Evolutionary conservation across 2,888 invertebrate genomes (phyloP).

Genomic region (Lagria hirta): DNA sequence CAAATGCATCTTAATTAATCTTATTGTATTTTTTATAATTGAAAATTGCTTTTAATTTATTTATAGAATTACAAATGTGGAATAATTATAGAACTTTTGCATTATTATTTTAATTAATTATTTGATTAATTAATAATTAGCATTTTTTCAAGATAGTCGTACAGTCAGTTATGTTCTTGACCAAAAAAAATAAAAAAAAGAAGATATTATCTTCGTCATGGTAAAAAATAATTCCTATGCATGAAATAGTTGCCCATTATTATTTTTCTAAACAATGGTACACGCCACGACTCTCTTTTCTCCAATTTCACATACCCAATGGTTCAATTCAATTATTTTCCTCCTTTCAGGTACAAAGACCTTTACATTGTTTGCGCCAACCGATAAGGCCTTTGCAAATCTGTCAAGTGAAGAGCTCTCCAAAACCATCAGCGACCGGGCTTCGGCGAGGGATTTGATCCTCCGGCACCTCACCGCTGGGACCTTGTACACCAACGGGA

Average conservation of each 20-base stretch:
- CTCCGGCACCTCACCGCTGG: constrained; percentile 76
- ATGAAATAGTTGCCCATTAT: constrained; percentile 19
- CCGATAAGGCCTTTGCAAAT: constrained; percentile 76
- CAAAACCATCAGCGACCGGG: constrained; percentile 63
- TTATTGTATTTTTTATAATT: too few relatives aligned
- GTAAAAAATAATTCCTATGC: too few relatives aligned
- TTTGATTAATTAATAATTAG: too few relatives aligned
- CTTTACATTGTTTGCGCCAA: constrained; percentile 83
- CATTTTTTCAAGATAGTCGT: too few relatives aligned
- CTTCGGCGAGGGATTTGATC: constrained; percentile 71
- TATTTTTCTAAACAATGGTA: constrained; percentile 19
- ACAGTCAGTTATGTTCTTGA: too few relatives aligned
- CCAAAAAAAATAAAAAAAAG: too few relatives aligned
- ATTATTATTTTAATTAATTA: too few relatives aligned
- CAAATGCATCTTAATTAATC: too few relatives aligned
- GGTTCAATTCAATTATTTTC: constrained; percentile 6
- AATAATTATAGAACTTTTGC: too few relatives aligned
- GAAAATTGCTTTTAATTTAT: too few relatives aligned
- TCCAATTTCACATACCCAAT: constrained; percentile 6
- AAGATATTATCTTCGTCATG: too few relatives aligned
- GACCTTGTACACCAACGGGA: constrained; percentile 81
- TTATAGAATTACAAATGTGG: too few relatives aligned
- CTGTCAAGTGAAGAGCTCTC: constrained; percentile 64
- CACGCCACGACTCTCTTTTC: constrained; percentile 23
- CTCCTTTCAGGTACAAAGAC: constrained; percentile 72